A percentile compares a stretch with the other conserved stretches of the same genome.
phyloP scores from a whole-genome alignment of 2,113 vertebrate genomes.

The Dermatemys mawii region DNA sequence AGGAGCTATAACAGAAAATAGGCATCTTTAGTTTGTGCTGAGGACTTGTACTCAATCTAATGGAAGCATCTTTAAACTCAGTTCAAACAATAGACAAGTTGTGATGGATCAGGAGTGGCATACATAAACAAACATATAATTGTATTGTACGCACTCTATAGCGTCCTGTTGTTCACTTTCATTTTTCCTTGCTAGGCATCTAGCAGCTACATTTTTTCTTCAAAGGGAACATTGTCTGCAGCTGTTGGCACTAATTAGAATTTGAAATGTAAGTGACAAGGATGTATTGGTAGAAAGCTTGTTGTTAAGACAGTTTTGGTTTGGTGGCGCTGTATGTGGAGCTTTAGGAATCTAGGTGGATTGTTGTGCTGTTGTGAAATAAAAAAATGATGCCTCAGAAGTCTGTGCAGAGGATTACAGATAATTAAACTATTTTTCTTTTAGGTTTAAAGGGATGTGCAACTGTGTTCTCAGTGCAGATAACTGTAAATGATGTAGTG shows the following conservation, averaged over 20 bases:
- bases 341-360: background rate
- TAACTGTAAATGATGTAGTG: background rate
- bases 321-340: background rate
- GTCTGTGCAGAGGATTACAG: background rate
- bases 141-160: background rate
- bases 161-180: rapidly evolving
- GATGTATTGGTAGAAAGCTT: background rate
- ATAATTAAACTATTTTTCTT: background rate
- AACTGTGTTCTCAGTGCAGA: background rate
- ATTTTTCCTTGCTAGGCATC: background rate
- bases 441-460: constrained; percentile 19
- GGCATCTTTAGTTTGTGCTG: background rate
- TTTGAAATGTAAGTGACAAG: constrained; percentile 18
- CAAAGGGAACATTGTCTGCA: background rate
- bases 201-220: background rate
- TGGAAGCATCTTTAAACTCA: background rate
- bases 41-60: background rate
- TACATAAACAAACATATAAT: background rate
- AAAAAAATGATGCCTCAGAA: background rate
- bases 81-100: background rate
- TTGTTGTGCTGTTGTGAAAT: background rate
- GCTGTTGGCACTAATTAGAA: background rate
- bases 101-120: background rate
- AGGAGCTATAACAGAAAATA: constrained; percentile 13
- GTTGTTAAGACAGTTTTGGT: background rate